These are phyloP conservation scores for Pleuronectes platessa DNA, from an alignment of 2,113 vertebrate species.

Conservation along the genomic window DNA sequence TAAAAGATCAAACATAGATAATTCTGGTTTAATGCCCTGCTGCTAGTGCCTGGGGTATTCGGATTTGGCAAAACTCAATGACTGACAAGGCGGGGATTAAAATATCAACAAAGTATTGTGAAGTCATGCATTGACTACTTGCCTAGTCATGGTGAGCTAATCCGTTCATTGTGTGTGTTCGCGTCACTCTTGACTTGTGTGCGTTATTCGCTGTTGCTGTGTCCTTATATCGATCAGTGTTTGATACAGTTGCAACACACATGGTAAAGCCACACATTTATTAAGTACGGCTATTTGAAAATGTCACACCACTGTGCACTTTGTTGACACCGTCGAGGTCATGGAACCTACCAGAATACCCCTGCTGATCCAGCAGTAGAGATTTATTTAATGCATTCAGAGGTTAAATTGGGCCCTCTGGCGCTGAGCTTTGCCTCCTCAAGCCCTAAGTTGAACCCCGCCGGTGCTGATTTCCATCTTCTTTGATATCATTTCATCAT, in stretches of 20 bases:
- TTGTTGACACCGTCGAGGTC: no score
- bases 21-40: not conserved
- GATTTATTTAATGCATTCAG: not conserved
- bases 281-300: no score
- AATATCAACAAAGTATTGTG: slow-evolving; percentile 16
- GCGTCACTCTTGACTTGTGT: not conserved
- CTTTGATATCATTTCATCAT: not conserved
- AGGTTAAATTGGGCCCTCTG: not conserved
- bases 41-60: slow-evolving; percentile 6
- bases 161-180: slow-evolving; percentile 2
- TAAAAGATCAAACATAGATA: no score
- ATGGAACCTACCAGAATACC: not conserved
- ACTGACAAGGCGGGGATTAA: slow-evolving; percentile 4
- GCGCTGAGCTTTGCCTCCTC: not conserved
- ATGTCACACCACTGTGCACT: no score
- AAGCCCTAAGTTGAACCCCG: not conserved
- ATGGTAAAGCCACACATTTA: no score
- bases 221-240: slow-evolving; percentile 29
- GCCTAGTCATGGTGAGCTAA: slow-evolving; percentile 22
- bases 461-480: not conserved
- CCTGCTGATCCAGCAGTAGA: not conserved
- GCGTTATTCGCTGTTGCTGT: slow-evolving; percentile 11
- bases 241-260: no score
- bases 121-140: slow-evolving; percentile 32
- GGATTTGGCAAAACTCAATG: not conserved